These are phyloP conservation scores for Tolmerus cingulatus DNA, from an alignment of 2,888 invertebrate genomes.

Conservation along the genomic window DNA sequence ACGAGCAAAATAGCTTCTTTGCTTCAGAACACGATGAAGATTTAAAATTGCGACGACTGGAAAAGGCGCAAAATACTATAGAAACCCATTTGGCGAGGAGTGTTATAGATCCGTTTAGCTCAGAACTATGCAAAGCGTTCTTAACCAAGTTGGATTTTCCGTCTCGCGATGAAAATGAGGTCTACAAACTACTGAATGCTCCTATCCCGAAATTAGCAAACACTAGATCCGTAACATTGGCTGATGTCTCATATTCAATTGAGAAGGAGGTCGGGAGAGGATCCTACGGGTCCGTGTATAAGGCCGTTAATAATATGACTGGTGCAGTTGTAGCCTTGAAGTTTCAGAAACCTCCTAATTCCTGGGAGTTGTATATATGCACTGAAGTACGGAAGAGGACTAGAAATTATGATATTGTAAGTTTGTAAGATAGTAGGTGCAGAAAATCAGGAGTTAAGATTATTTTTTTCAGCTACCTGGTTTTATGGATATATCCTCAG, in stretches of 20 bases:
- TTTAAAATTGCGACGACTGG: constrained; percentile 58
- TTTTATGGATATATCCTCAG: constrained; percentile 82
- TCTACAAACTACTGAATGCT: constrained; percentile 68
- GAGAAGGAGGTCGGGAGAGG: constrained; percentile 86
- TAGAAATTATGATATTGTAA: constrained; percentile 67
- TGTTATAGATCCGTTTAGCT: constrained; percentile 83
- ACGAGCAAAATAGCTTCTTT: constrained; percentile 63
- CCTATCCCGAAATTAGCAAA: constrained; percentile 70
- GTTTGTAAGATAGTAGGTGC: constrained; percentile 54
- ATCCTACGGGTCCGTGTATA: constrained; percentile 84
- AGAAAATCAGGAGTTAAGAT: constrained; percentile 46
- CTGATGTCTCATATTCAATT: constrained; percentile 69
- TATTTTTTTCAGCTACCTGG: constrained; percentile 67
- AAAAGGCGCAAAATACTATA: constrained; percentile 60
- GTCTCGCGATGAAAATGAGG: constrained; percentile 68
- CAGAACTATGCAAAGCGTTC: constrained; percentile 73
- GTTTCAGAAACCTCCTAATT: constrained; percentile 87
- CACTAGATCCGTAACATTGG: constrained; percentile 66
- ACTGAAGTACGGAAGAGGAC: constrained; percentile 80
- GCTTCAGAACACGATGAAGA: constrained; percentile 61
- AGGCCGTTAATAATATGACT: constrained; percentile 58
- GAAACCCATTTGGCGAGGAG: constrained; percentile 59
- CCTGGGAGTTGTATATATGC: constrained; percentile 95
- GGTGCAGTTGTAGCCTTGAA: constrained; percentile 75
- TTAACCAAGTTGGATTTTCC: constrained; percentile 80